phyloP scores from a whole-genome alignment of 2,113 vertebrate genomes.

The Eulemur macaco region DNA sequence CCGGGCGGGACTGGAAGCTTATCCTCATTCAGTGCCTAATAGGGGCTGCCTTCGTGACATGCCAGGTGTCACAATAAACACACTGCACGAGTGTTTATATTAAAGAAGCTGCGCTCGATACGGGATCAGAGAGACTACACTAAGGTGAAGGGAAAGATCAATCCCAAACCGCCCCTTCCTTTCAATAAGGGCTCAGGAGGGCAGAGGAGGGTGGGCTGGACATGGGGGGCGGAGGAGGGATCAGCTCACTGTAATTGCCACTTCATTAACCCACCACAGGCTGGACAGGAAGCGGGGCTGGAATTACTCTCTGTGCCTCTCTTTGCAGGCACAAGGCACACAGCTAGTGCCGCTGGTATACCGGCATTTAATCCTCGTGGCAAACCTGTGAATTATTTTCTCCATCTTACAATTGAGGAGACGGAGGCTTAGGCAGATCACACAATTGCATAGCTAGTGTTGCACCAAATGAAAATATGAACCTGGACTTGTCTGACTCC shows the following conservation, averaged over 20 bases:
- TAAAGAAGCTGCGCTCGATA: background rate
- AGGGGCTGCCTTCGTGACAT: background rate
- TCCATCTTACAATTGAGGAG: background rate
- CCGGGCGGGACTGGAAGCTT: background rate
- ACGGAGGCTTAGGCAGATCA: background rate
- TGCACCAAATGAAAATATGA: background rate
- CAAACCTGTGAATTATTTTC: background rate
- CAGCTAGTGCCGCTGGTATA: background rate
- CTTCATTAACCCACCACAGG: background rate
- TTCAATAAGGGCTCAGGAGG: background rate
- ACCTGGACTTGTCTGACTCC: background rate
- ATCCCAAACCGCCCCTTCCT: background rate
- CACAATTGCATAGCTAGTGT: background rate
- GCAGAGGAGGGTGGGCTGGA: background rate
- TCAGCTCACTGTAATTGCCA: background rate
- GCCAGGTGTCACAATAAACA: background rate
- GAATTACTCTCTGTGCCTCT: fast-evolving
- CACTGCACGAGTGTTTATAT: background rate
- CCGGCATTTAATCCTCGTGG: background rate
- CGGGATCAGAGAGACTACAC: background rate
- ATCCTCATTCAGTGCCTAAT: background rate
- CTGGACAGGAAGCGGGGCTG: background rate
- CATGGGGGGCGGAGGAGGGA: background rate
- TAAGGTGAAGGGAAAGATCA: background rate
- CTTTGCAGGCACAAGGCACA: background rate